Conservation (phyloP, 2,888 invertebrate genomes). For the Pterostichus niger region DNA sequence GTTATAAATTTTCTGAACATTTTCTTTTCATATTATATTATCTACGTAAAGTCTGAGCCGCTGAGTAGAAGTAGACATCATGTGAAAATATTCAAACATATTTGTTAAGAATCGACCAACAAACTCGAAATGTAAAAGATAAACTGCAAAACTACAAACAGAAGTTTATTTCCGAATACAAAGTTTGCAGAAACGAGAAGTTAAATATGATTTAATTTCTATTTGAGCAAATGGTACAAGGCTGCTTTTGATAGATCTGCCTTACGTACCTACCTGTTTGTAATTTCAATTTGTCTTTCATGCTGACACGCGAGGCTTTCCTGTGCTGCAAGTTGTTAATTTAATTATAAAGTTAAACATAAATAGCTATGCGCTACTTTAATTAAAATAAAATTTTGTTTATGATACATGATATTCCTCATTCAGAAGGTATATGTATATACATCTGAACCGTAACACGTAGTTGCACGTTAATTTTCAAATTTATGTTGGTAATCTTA, state of each 20-base stretch:
- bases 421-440: not conserved
- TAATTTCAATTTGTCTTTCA: slow-evolving; percentile 49
- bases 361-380: slow-evolving; percentile 46
- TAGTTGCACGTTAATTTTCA: not conserved
- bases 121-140: not conserved
- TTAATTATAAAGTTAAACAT: slow-evolving; percentile 50
- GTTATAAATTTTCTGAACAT: too few species aligned
- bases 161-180: slow-evolving; percentile 6
- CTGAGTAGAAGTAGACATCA: not conserved
- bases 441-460: not conserved
- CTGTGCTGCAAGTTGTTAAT: slow-evolving; percentile 37
- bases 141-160: slow-evolving; percentile 23
- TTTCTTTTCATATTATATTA: too few species aligned
- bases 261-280: slow-evolving; percentile 26
- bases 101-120: not conserved
- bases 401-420: slow-evolving; percentile 38
- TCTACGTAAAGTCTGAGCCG: not conserved
- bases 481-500: too few species aligned
- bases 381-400: slow-evolving; percentile 50
- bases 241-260: slow-evolving; percentile 26
- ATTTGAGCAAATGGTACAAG: slow-evolving; percentile 16
- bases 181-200: slow-evolving; percentile 29
- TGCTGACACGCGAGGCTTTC: slow-evolving; percentile 11
- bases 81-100: slow-evolving; percentile 12
- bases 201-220: slow-evolving; percentile 43